Evolutionary conservation across 1,140 invertebrate genomes (phyloP).

Genomic region (Gonatopus flavifemur): DNA sequence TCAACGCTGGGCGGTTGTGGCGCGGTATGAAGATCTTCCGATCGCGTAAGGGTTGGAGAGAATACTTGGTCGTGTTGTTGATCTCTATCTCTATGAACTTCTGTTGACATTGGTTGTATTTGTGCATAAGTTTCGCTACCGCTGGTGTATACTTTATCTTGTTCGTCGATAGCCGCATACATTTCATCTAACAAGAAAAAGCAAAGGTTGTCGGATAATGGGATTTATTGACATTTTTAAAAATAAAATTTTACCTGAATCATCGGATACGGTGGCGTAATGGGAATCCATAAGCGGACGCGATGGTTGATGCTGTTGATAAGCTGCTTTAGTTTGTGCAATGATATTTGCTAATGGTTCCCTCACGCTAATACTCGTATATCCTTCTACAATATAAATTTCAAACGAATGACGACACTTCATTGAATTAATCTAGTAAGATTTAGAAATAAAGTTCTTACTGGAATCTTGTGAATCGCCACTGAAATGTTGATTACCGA

Average conservation of each 20-base stretch:
- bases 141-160: conserved; percentile 72
- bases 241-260: conserved; percentile 76
- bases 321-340: conserved; percentile 59
- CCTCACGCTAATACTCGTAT: conserved; percentile 87
- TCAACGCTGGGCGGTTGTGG: conserved; percentile 64
- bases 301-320: conserved; percentile 54
- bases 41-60: conserved; percentile 23
- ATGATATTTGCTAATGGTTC: conserved; percentile 80
- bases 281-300: conserved; percentile 67
- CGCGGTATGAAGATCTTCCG: conserved; percentile 44
- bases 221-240: conserved; percentile 5
- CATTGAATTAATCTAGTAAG: too few relatives aligned
- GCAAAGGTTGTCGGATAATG: conserved; percentile 17
- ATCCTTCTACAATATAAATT: conserved; percentile 69
- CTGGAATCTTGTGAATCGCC: conserved; percentile 85
- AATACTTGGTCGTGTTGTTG: conserved; percentile 53
- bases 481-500: conserved; percentile 70
- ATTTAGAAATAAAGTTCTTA: conserved; percentile 52
- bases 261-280: conserved; percentile 82
- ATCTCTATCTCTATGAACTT: conserved; percentile 53
- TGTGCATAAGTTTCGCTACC: conserved; percentile 88
- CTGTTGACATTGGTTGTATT: conserved; percentile 69
- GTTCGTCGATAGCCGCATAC: conserved; percentile 86
- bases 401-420: too few relatives aligned
- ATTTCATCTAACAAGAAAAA: conserved; percentile 72